Conservation (phyloP, 1,140 invertebrate genomes). For the Rhopalosiphum maidis region DNA sequence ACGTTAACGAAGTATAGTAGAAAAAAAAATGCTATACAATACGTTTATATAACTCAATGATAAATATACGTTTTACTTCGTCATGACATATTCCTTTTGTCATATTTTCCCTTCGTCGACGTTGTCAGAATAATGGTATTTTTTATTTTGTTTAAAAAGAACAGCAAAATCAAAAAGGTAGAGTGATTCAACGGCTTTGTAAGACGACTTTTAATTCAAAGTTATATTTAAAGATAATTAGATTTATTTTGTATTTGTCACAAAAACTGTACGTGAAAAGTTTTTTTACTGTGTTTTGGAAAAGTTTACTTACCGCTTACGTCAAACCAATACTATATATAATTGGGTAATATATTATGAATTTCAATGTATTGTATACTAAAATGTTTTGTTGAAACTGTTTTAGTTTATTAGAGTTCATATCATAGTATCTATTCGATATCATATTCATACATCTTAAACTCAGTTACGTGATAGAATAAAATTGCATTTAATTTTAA, state of each 20-base stretch:
- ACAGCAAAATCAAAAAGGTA: background rate
- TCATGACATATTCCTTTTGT: constrained; percentile 8
- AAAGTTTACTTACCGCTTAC: background rate
- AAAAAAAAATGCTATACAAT: background rate
- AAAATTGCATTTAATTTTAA: too few species aligned
- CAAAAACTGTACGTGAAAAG: background rate
- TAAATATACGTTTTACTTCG: constrained; percentile 3
- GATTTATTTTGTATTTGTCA: background rate
- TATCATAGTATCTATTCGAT: too few species aligned
- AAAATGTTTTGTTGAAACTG: background rate
- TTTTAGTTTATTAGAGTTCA: background rate
- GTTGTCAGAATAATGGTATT: background rate
- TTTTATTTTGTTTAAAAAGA: constrained; percentile 2
- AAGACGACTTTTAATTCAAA: background rate
- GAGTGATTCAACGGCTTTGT: background rate
- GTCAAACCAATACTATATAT: background rate
- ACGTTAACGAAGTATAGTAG: constrained; percentile 38
- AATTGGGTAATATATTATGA: background rate
- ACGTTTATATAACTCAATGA: background rate
- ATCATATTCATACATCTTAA: too few species aligned
- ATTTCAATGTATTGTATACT: background rate
- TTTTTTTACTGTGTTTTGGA: background rate
- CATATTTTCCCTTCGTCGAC: background rate
- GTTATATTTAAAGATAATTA: background rate
- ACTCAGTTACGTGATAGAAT: too few species aligned